phyloP scores from a whole-genome alignment of 2,888 invertebrate genomes.

The Trichopoda pennipes region DNA sequence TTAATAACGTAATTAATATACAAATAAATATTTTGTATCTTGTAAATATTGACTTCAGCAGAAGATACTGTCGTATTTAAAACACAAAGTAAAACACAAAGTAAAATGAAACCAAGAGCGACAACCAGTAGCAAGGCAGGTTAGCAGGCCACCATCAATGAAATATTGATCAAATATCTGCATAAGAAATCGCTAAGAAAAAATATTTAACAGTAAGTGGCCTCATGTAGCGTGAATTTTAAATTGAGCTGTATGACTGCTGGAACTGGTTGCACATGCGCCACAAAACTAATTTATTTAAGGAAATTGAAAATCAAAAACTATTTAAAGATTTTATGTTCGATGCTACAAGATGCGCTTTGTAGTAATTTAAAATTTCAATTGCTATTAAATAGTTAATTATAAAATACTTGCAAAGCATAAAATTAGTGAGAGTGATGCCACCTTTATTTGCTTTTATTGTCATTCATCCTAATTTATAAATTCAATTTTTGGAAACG shows the following conservation, averaged over 20 bases:
- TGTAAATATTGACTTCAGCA: slow-evolving; percentile 4
- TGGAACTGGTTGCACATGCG: slow-evolving; percentile 55
- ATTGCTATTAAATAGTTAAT: too few species aligned
- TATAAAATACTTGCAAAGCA: too few species aligned
- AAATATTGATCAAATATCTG: slow-evolving; percentile 20
- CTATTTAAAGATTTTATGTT: slow-evolving; percentile 2
- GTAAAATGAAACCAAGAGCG: not conserved
- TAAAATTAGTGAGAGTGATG: too few species aligned
- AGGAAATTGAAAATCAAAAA: slow-evolving; percentile 4
- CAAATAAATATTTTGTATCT: slow-evolving; percentile 54
- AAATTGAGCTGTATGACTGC: slow-evolving; percentile 59
- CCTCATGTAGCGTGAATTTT: slow-evolving; percentile 1
- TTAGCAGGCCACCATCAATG: slow-evolving; percentile 17
- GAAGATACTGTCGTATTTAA: slow-evolving; percentile 1
- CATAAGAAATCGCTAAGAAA: slow-evolving; percentile 6
- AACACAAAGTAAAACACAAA: not conserved
- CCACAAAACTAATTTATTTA: slow-evolving; percentile 60
- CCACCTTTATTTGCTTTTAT: too few species aligned
- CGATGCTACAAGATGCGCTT: not conserved
- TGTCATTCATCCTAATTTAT: too few species aligned
- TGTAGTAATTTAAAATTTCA: too few species aligned
- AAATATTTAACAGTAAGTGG: not conserved
- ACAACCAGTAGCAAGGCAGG: slow-evolving; percentile 25
- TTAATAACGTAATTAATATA: slow-evolving; percentile 69
- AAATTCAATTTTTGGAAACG: too few species aligned